These are phyloP conservation scores for Cottus gobio DNA, from an alignment of 2,113 vertebrate species.

Conservation along the genomic window DNA sequence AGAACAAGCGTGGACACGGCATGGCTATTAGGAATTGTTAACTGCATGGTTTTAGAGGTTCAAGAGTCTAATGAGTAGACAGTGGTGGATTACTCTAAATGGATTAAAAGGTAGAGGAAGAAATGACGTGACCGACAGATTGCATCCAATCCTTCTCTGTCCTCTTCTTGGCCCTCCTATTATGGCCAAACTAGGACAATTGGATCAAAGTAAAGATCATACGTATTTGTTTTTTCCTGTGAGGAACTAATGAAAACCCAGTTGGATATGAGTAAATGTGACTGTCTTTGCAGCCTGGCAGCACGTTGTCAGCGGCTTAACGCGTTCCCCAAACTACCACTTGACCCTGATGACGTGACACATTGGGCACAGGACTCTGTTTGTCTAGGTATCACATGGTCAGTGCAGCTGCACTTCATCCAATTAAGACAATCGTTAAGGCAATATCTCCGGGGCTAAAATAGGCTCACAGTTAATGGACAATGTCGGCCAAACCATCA, in stretches of 20 bases:
- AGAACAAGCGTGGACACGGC: neutral
- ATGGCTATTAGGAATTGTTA: neutral
- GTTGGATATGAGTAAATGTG: neutral
- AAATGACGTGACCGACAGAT: constrained; percentile 27
- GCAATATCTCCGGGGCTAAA: constrained; percentile 5
- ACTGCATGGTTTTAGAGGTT: neutral
- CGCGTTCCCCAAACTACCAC: constrained; percentile 18
- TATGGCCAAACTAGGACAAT: constrained; percentile 6
- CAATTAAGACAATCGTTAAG: constrained; percentile 22
- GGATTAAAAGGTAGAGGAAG: constrained; percentile 2
- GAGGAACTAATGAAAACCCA: neutral
- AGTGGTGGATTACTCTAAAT: neutral
- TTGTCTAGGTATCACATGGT: constrained; percentile 37
- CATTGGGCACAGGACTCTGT: constrained; percentile 36
- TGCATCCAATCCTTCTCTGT: constrained; percentile 7
- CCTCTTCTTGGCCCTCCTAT: constrained; percentile 26
- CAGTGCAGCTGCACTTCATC: constrained; percentile 21
- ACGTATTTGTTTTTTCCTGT: neutral
- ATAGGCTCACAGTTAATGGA: neutral
- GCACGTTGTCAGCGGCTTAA: neutral
- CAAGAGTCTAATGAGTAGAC: neutral
- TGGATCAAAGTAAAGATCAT: neutral
- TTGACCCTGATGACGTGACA: constrained; percentile 38
- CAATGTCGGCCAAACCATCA: neutral
- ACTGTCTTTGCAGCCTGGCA: neutral